Evolutionary conservation across 2,113 vertebrate species (phyloP).

Genomic region (Rhea pennata): DNA sequence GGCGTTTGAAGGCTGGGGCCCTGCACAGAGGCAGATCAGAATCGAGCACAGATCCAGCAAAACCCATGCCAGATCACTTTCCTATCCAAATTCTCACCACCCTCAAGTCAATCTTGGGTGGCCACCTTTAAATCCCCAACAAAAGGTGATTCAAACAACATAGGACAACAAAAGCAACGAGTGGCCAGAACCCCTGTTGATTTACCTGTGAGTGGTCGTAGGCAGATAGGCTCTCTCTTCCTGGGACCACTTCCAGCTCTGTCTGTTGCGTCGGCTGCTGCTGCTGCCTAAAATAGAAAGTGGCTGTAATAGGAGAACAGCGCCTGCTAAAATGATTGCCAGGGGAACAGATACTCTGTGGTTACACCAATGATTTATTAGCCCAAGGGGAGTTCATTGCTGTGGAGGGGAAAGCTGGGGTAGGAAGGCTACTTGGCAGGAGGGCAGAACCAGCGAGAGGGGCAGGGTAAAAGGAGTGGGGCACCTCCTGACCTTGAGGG

Average conservation of each 20-base stretch:
- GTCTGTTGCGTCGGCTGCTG: slow-evolving; percentile 85
- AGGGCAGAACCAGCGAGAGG: neutral
- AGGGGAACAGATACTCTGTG: neutral
- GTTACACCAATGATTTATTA: neutral
- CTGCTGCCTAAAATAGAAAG: slow-evolving; percentile 75
- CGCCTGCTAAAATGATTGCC: neutral
- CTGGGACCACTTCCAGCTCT: slow-evolving; percentile 86
- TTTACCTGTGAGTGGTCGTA: slow-evolving; percentile 84
- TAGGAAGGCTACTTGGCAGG: neutral
- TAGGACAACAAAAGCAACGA: neutral
- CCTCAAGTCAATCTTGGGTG: rapidly evolving
- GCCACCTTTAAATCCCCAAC: too few relatives aligned
- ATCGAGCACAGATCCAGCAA: neutral
- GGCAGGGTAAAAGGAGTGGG: neutral
- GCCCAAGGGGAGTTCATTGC: neutral
- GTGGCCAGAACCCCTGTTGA: rapidly evolving
- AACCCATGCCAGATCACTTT: neutral
- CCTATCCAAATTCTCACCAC: neutral
- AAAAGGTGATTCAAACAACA: neutral
- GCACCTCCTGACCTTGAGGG: slow-evolving; percentile 84
- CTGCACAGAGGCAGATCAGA: neutral
- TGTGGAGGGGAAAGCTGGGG: neutral
- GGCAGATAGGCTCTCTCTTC: slow-evolving; percentile 80
- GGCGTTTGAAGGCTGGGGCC: neutral
- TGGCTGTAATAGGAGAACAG: neutral